A percentile compares a stretch with the other conserved stretches of the same genome.
phyloP scores from a whole-genome alignment of 2,113 vertebrate species.

The Grantiella picta region DNA sequence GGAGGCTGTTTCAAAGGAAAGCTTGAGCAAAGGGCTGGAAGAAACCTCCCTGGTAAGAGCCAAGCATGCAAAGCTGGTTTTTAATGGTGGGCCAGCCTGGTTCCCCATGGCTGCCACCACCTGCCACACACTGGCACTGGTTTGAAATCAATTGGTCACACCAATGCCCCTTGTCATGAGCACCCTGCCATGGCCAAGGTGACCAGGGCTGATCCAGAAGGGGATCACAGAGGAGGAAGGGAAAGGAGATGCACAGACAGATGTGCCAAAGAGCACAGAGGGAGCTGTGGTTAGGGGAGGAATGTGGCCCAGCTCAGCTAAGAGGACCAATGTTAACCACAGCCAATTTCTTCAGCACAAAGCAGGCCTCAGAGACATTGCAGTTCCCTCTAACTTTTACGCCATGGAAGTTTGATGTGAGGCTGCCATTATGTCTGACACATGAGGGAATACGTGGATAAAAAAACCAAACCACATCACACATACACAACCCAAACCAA shows the following conservation, averaged over 20 bases:
- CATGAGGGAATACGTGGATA: not conserved
- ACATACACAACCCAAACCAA: not conserved
- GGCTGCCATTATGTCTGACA: not conserved
- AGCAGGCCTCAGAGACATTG: not conserved
- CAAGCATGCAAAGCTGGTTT: not conserved
- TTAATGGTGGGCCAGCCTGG: not conserved
- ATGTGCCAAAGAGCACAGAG: not conserved
- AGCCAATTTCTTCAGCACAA: not conserved
- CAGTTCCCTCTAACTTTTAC: not conserved
- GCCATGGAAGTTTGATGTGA: not conserved
- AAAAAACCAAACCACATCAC: not conserved
- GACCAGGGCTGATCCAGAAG: not conserved
- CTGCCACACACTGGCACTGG: not conserved
- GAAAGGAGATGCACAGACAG: not conserved
- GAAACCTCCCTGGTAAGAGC: not conserved
- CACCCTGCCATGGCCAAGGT: not conserved
- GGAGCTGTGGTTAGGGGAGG: not conserved
- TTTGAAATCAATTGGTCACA: not conserved
- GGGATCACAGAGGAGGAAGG: fast-evolving
- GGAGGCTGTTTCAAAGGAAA: not conserved
- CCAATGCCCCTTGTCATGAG: not conserved
- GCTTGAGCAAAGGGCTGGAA: not conserved
- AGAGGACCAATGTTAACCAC: not conserved
- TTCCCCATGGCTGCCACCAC: fast-evolving
- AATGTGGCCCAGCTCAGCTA: not conserved